Evolutionary conservation across 2,113 vertebrate genomes (phyloP).

Genomic region (Tachysurus fulvidraco): DNA sequence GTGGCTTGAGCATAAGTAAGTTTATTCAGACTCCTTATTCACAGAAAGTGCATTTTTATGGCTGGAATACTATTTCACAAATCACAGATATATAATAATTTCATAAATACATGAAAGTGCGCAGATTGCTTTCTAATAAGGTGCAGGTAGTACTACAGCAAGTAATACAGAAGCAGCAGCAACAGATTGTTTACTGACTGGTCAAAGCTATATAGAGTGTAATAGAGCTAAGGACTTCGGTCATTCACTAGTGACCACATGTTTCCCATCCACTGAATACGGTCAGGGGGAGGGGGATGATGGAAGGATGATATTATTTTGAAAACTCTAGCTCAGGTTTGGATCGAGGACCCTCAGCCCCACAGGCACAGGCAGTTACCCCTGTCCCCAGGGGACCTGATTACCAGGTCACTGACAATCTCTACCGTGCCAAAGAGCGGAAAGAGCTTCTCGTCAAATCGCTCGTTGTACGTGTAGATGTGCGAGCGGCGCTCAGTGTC

Average conservation of each 20-base stretch:
- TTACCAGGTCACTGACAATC: conserved; percentile 75
- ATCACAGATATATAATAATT: conserved; percentile 47
- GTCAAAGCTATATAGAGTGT: conserved; percentile 56
- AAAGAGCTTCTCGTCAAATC: conserved; percentile 71
- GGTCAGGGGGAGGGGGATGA: neutral
- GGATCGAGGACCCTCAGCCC: conserved; percentile 57
- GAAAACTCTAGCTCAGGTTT: neutral
- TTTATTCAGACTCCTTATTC: conserved; percentile 64
- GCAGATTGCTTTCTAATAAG: conserved; percentile 53
- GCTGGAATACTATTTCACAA: conserved; percentile 63
- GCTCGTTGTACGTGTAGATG: conserved; percentile 77
- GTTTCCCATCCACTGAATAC: neutral
- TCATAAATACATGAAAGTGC: conserved; percentile 20
- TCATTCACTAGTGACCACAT: conserved; percentile 26
- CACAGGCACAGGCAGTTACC: conserved; percentile 69
- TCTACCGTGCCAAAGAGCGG: conserved; percentile 78
- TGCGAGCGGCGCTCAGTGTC: conserved; percentile 70
- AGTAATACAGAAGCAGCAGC: conserved; percentile 64
- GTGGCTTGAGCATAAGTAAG: conserved; percentile 3
- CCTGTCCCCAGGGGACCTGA: conserved; percentile 63
- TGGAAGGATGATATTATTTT: neutral
- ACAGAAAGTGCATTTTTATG: conserved; percentile 65
- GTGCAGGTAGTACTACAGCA: conserved; percentile 48
- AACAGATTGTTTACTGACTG: conserved; percentile 51
- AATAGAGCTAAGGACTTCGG: conserved; percentile 53